Evolutionary conservation across 2,888 invertebrate species (phyloP), one percentile per base, ranked within the genome.

Genomic region (Watsonalla cultraria): DNA sequence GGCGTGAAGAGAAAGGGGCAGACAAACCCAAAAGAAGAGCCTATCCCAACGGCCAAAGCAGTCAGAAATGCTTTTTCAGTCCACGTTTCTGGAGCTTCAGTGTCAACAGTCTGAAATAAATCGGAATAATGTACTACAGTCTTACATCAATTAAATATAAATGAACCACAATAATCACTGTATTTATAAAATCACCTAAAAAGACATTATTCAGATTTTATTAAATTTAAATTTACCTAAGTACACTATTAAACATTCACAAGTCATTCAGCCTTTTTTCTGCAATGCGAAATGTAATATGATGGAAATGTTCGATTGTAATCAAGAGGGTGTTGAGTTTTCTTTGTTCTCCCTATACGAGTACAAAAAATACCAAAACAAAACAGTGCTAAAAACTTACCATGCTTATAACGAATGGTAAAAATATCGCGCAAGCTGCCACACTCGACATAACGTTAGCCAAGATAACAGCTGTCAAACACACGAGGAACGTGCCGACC

Each of bases 1-100:
- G 87, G 82, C 0, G 85, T 80, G 54, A 79, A 75, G 6, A 74
- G 54, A 49, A 82, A 85, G 0, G 86, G 87, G 0, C 45, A 47
- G 56, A 71, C 68, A 51, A 84, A 86, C 1, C 83, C 84, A 6
- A 80, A 68, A 0, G 79, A 72, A 0, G 68, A 58, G 13, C 68
- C 80, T 0, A 85, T 57, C 2, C 86, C 86, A 0, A 78, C 74
- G 2, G 62, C 83, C 2, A 87, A 55, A 0, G 77, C 75, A 1
- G 70, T 68, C 11, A 80, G 33, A 54, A 80, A 80, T 0, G 59
- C 24, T 1, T 66, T 70, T 0, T 54, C 52, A 0, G 62, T 58
- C 82, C 83, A 84, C 5, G 55, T 51, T 0, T 51, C 52, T 7
- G 58, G 13, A 2, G 57, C 57, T 42, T 47, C 39, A 5, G 13